Conservation (phyloP, 2,888 invertebrate genomes). For the Caenorhabditis zanzibari region DNA sequence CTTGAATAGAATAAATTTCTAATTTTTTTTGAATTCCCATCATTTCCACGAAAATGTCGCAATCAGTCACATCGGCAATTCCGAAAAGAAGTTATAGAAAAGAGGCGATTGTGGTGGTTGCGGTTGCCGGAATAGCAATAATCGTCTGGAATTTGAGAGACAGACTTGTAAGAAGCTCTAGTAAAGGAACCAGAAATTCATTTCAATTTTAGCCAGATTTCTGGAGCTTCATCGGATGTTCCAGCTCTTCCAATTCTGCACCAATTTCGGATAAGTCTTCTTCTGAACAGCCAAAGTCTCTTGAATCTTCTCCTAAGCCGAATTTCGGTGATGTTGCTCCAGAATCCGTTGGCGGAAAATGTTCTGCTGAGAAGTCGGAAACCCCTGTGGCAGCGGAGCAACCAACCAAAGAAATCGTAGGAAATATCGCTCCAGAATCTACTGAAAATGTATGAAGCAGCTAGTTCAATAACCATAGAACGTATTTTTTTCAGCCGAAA, state of each 20-base stretch:
- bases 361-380: conserved; percentile 13
- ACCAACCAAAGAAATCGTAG: not conserved
- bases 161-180: conserved; percentile 11
- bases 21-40: not conserved
- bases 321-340: conserved; percentile 28
- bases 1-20: not conserved
- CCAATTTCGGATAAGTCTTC: conserved; percentile 10
- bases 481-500: conserved; percentile 8
- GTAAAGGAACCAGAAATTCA: too few relatives aligned
- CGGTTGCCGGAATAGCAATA: conserved; percentile 39
- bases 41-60: conserved; percentile 11
- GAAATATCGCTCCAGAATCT: conserved; percentile 42
- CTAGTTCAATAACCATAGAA: not conserved
- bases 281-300: not conserved
- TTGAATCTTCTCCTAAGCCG: not conserved
- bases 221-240: conserved; percentile 15
- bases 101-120: conserved; percentile 38
- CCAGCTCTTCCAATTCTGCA: not conserved
- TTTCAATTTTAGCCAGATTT: conserved; percentile 8
- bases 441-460: conserved; percentile 37
- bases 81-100: conserved; percentile 26
- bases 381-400: not conserved
- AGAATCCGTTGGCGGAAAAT: conserved; percentile 9
- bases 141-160: conserved; percentile 51
- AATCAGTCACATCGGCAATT: conserved; percentile 4